Conservation (phyloP, 1,140 invertebrate species). For the Pseudoatta argentina region DNA sequence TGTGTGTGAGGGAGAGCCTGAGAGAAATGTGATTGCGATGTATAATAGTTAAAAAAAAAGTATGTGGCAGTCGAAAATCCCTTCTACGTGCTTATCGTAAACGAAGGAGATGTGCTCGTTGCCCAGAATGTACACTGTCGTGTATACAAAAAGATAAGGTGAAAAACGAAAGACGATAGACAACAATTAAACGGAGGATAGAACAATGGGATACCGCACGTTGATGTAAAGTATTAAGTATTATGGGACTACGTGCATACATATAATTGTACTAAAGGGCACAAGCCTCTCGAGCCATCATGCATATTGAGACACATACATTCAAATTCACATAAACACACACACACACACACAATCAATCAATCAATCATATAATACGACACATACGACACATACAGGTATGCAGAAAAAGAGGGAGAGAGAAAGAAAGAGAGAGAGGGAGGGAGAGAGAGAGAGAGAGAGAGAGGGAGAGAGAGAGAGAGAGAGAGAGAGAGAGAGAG, state of each 20-base stretch:
- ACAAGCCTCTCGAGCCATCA: conserved; percentile 79
- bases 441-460: conserved; percentile 14
- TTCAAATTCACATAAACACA: conserved; percentile 48
- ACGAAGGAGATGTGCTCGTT: conserved; percentile 52
- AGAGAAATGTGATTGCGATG: conserved; percentile 45
- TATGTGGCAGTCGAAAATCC: conserved; percentile 49
- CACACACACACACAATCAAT: background rate
- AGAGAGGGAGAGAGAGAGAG: conserved; percentile 9
- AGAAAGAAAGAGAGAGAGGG: background rate
- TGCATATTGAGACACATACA: conserved; percentile 60
- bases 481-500: conserved; percentile 19
- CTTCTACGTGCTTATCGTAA: conserved; percentile 60
- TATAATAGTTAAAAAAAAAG: conserved; percentile 24
- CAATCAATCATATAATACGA: conserved; percentile 51
- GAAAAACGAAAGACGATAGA: conserved; percentile 32
- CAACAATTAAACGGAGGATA: conserved; percentile 46
- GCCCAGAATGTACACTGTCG: conserved; percentile 64
- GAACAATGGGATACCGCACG: conserved; percentile 75
- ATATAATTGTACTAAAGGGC: conserved; percentile 66
- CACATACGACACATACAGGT: conserved; percentile 53
- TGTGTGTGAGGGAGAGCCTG: background rate
- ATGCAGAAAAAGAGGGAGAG: conserved; percentile 35
- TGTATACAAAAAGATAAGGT: conserved; percentile 58
- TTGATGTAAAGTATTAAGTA: conserved; percentile 82
- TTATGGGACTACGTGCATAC: conserved; percentile 80